These are phyloP conservation scores for Heliconius ismenius DNA, from an alignment of 2,888 invertebrate genomes.

Conservation along the genomic window DNA sequence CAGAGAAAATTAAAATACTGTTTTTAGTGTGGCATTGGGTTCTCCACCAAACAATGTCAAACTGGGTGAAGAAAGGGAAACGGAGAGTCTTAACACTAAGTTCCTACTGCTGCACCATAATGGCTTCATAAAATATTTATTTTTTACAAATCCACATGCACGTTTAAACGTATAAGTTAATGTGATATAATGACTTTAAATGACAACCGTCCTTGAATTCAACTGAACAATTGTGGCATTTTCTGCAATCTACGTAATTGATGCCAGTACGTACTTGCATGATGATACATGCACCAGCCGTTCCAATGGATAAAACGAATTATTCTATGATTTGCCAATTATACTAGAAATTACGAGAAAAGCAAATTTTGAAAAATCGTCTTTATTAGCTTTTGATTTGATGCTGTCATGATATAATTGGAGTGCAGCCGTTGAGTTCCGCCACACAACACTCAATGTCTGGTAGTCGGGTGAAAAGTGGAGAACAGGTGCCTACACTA, in stretches of 20 bases:
- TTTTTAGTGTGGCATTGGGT: no score
- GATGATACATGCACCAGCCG: not conserved
- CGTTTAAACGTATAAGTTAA: not conserved
- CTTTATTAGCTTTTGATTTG: not conserved
- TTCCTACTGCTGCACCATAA: no score
- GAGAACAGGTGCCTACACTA: no score
- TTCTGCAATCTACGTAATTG: conserved; percentile 37
- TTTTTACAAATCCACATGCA: not conserved
- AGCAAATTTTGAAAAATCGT: not conserved
- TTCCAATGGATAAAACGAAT: conserved; percentile 6
- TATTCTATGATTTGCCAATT: conserved; percentile 1
- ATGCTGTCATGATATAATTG: not conserved
- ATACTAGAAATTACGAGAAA: not conserved
- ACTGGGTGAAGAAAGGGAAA: no score
- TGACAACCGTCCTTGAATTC: not conserved
- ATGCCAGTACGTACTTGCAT: not conserved
- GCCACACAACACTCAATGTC: no score
- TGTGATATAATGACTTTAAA: conserved; percentile 12
- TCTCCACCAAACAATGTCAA: no score
- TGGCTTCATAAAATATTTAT: not conserved
- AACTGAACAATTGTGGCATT: conserved; percentile 32
- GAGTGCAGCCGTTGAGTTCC: no score
- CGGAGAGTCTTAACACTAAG: no score
- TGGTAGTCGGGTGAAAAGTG: no score
- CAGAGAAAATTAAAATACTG: no score